phyloP scores from a whole-genome alignment of 2,113 vertebrate species.

The Polyodon spathula region DNA sequence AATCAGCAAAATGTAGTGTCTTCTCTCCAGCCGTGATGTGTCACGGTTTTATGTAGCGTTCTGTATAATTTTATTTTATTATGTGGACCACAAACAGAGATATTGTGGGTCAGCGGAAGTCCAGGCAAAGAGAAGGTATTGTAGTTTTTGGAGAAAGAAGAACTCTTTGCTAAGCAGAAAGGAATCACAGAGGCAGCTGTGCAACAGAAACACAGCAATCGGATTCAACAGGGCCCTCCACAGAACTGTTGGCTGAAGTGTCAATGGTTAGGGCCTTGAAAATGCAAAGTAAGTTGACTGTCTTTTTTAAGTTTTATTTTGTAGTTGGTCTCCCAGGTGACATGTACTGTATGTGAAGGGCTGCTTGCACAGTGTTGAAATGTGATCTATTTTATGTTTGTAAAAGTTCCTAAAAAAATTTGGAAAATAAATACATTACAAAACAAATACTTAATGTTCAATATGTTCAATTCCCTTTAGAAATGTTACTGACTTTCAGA shows the following conservation, averaged over 20 bases:
- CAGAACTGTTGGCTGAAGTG: neutral
- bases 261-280: neutral
- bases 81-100: constrained; percentile 50
- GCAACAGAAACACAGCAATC: constrained; percentile 2
- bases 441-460: too few species aligned
- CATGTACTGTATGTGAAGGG: too few species aligned
- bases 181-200: constrained; percentile 6
- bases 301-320: neutral
- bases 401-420: too few species aligned
- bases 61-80: constrained; percentile 50
- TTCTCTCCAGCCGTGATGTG: constrained; percentile 52
- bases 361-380: too few species aligned
- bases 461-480: too few species aligned
- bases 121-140: constrained; percentile 35
- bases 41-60: constrained; percentile 48
- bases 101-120: constrained; percentile 49
- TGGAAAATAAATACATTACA: too few species aligned
- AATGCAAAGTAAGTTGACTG: neutral
- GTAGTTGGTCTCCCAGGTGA: neutral
- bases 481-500: too few species aligned
- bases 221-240: neutral
- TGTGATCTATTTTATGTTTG: too few species aligned
- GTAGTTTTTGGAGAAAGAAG: constrained; percentile 8
- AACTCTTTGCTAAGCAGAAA: constrained; percentile 5
- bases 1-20: constrained; percentile 47